Evolutionary conservation across 2,113 vertebrate genomes (phyloP).

Genomic region (Neolamprologus fasciatus): DNA sequence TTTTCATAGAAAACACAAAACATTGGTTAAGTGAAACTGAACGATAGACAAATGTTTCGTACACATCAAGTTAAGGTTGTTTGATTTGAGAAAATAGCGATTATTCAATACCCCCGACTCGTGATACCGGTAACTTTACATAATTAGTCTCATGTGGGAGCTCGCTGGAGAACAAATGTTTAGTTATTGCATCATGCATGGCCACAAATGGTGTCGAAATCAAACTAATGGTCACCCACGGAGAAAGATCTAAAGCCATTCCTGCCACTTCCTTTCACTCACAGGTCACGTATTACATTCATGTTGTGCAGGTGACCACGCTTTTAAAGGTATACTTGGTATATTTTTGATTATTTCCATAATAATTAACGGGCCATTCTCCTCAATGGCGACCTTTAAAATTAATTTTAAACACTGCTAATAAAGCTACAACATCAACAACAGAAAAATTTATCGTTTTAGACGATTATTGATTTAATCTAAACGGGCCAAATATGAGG

Average conservation of each 20-base stretch:
- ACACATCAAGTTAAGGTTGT: slow-evolving; percentile 32
- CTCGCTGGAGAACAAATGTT: slow-evolving; percentile 36
- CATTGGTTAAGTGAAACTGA: slow-evolving; percentile 42
- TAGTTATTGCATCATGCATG: slow-evolving; percentile 63
- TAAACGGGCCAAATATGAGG: not conserved
- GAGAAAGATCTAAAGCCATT: slow-evolving; percentile 55
- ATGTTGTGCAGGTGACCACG: slow-evolving; percentile 62
- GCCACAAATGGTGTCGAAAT: slow-evolving; percentile 38
- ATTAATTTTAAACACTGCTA: slow-evolving; percentile 29
- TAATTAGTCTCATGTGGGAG: not conserved
- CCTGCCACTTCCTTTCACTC: slow-evolving; percentile 1
- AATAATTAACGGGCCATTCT: slow-evolving; percentile 31
- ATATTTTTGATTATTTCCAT: slow-evolving; percentile 35
- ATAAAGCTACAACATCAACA: slow-evolving; percentile 56
- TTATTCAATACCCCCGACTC: not conserved
- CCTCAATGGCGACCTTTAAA: slow-evolving; percentile 47
- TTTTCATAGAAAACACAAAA: slow-evolving; percentile 45
- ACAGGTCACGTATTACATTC: slow-evolving; percentile 65
- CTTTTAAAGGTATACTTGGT: slow-evolving; percentile 59
- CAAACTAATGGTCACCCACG: slow-evolving; percentile 27
- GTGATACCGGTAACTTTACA: not conserved
- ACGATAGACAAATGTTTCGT: slow-evolving; percentile 27
- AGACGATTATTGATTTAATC: not conserved
- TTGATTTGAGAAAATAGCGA: slow-evolving; percentile 29
- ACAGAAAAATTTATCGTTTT: slow-evolving; percentile 18